Evolutionary conservation across 2,113 vertebrate species (phyloP), one percentile per base, ranked within the genome.

Genomic region (Alethe diademata): DNA sequence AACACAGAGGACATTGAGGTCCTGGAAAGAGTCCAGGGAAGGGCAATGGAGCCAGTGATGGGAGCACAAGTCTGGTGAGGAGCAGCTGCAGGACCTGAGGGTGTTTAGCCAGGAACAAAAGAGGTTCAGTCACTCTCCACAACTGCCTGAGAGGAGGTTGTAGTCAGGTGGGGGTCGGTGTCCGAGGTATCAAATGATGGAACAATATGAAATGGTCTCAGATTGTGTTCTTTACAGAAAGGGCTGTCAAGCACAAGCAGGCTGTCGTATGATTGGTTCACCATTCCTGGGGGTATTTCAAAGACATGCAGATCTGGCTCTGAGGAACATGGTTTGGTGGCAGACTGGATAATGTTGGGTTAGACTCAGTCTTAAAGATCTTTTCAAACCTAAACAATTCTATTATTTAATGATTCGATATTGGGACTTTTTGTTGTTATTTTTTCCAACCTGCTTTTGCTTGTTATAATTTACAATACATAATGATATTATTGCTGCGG

Each of bases 121-220:
- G 35, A 35, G 35, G 35, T 35, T 35, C 35, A 35, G 35, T 35
- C 35, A 35, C 35, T 35, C 35, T 35, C 35, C 35, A 35, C 35
- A 35, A 35, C 35, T 35, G 35, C 35, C 35, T 35, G 35, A 35
- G 35, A 35, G 35, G 16, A 71, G 16, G 11, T 2, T 64, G 20
- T 22, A 64, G 11, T 5, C 29, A 42, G n/a, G 9, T 35, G 19
- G 5, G 7, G 4, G 8, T 47, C 2, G 3, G 8, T 45, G 6
- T 78, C 29, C 0, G 0, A 26, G 5, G 6, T 25, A 48, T 24
- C 19, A 78, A 20, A 29, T 25, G 25, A 20, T n/a, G 6, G 48
- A 54, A 48, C 6, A 62, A 18, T 15, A 40, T 11, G 57, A 71
- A 56, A 71, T 48, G 1, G 25, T 53, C 11, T 54, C 65, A 47